phyloP scores from a whole-genome alignment of 1,140 invertebrate species.

The Polypedilum vanderplanki region DNA sequence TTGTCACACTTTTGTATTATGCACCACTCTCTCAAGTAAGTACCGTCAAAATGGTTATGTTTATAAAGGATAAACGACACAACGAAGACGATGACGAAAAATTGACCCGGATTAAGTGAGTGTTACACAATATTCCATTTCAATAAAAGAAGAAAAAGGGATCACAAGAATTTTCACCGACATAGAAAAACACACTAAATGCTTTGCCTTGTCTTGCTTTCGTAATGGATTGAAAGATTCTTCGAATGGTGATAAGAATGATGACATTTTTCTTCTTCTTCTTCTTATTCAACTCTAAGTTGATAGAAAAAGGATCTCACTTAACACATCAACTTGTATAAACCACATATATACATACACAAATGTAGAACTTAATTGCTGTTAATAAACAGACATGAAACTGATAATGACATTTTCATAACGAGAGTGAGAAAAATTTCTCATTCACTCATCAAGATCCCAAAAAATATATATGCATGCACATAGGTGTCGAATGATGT shows the following conservation, averaged over 20 bases:
- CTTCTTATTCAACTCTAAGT: neutral
- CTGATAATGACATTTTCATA: slow-evolving; percentile 18
- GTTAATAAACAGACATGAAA: neutral
- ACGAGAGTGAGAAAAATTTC: neutral
- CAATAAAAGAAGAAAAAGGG: neutral
- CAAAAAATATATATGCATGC: neutral
- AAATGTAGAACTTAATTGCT: too few species aligned
- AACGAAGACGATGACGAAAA: slow-evolving; percentile 11
- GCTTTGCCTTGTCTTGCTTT: neutral
- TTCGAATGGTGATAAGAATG: neutral
- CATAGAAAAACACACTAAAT: too few species aligned
- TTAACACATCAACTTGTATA: neutral
- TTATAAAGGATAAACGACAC: slow-evolving; percentile 7
- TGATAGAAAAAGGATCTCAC: neutral
- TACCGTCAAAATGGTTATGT: neutral
- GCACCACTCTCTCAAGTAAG: neutral
- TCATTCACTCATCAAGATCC: too few species aligned
- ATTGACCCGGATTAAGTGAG: slow-evolving; percentile 24
- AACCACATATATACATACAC: neutral
- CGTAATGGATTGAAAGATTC: neutral
- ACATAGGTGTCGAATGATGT: neutral
- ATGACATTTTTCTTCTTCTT: slow-evolving; percentile 1
- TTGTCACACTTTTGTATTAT: slow-evolving; percentile 13
- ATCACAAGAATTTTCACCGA: slow-evolving; percentile 12
- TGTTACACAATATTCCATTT: slow-evolving; percentile 20